These are phyloP conservation scores for Acleris cristana DNA, from an alignment of 2,888 invertebrate species.

Conservation along the genomic window DNA sequence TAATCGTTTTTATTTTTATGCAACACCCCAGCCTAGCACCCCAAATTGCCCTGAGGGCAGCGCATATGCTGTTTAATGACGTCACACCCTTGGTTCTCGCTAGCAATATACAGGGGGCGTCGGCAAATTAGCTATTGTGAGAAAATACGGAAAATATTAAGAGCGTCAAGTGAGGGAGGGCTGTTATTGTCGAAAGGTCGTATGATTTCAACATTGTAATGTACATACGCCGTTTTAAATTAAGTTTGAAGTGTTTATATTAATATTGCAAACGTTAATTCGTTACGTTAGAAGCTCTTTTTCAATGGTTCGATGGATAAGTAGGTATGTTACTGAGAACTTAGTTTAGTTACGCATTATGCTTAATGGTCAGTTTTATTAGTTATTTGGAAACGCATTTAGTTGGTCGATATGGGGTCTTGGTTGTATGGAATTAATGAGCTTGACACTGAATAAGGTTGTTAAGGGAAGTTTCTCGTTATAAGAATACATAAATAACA, in stretches of 20 bases:
- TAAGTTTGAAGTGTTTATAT: not conserved
- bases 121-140: slow-evolving; percentile 56
- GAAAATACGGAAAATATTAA: slow-evolving; percentile 48
- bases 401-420: not conserved
- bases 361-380: slow-evolving; percentile 28
- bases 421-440: too few species aligned
- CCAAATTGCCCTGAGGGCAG: slow-evolving; percentile 25
- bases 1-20: slow-evolving; percentile 2
- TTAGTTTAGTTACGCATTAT: slow-evolving; percentile 16
- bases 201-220: not conserved
- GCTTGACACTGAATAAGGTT: too few species aligned
- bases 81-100: slow-evolving; percentile 52
- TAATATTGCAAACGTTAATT: not conserved
- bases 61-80: slow-evolving; percentile 62
- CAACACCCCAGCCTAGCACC: not conserved
- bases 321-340: not conserved
- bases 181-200: not conserved
- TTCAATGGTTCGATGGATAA: not conserved
- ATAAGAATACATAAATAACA: too few species aligned
- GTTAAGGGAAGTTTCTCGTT: too few species aligned
- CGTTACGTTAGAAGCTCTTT: not conserved
- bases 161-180: not conserved
- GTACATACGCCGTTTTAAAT: slow-evolving; percentile 2
- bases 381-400: slow-evolving; percentile 11
- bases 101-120: slow-evolving; percentile 38